These are phyloP conservation scores for Nesidiocoris tenuis DNA, from an alignment of 2,888 invertebrate genomes.

Conservation along the genomic window DNA sequence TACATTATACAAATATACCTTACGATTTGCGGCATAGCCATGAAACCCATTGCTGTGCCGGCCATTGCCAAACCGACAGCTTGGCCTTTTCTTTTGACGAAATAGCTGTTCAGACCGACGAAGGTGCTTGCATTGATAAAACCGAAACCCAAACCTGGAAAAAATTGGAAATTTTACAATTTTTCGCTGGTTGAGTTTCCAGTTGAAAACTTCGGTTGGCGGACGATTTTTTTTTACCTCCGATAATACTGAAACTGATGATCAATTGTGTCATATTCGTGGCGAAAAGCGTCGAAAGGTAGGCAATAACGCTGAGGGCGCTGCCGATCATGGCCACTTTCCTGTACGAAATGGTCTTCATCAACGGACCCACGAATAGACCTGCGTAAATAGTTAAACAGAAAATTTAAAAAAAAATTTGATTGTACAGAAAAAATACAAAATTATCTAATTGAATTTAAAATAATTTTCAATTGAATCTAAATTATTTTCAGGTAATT, in stretches of 20 bases:
- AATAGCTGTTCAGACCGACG: conserved; percentile 71
- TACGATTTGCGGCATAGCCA: conserved; percentile 71
- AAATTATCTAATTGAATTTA: neutral
- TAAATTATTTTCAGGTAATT: too few species aligned
- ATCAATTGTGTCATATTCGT: conserved; percentile 60
- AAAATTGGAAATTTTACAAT: neutral
- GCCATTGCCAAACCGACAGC: conserved; percentile 76
- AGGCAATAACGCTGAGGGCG: conserved; percentile 58
- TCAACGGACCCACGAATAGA: conserved; percentile 68
- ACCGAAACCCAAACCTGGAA: conserved; percentile 66
- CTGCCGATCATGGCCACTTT: conserved; percentile 61
- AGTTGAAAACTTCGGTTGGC: too few species aligned
- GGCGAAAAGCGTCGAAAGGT: conserved; percentile 60
- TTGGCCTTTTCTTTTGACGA: conserved; percentile 65
- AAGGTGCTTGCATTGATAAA: conserved; percentile 71
- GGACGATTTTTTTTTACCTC: conserved; percentile 55
- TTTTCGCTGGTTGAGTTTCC: too few species aligned
- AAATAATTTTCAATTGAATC: too few species aligned
- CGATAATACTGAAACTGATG: conserved; percentile 60
- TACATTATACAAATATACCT: too few species aligned
- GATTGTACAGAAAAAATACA: neutral
- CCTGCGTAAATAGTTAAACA: too few species aligned
- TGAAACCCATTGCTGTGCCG: conserved; percentile 73
- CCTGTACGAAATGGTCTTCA: conserved; percentile 61
- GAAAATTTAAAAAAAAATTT: neutral